Evolutionary conservation across 2,797 vertebrate species (phyloP).

Genomic region (Lindbergichthys nudifrons): DNA sequence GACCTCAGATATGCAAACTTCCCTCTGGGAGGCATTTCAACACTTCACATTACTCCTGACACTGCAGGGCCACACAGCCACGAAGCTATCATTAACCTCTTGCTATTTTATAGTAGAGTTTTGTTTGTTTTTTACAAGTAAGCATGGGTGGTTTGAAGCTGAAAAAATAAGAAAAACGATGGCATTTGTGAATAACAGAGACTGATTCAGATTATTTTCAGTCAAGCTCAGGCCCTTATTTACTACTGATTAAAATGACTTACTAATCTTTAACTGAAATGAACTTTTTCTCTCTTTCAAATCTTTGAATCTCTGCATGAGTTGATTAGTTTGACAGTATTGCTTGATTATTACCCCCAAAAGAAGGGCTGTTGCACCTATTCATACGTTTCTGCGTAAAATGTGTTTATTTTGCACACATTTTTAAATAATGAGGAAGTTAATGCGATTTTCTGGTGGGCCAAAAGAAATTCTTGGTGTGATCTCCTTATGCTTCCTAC

Average conservation of each 20-base stretch:
- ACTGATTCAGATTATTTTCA: neutral
- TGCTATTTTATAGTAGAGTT: constrained; percentile 48
- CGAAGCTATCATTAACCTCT: constrained; percentile 58
- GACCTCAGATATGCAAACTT: constrained; percentile 86
- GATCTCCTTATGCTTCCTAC: constrained; percentile 53
- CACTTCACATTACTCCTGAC: constrained; percentile 72
- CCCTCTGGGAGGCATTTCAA: constrained; percentile 83
- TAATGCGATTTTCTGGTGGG: constrained; percentile 65
- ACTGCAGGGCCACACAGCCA: constrained; percentile 68
- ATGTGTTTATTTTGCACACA: constrained; percentile 26
- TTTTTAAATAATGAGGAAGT: constrained; percentile 51
- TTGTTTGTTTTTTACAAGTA: constrained; percentile 20
- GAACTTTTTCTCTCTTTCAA: neutral
- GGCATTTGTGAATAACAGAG: neutral
- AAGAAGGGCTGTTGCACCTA: constrained; percentile 12
- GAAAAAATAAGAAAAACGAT: neutral
- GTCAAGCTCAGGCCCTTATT: neutral
- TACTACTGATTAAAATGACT: neutral
- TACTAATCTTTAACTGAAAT: neutral
- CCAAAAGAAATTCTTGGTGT: constrained; percentile 38
- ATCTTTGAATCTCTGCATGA: neutral
- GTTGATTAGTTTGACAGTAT: constrained; percentile 18
- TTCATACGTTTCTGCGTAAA: constrained; percentile 20
- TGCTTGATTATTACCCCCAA: constrained; percentile 16
- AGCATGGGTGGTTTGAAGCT: constrained; percentile 44